Base-by-base conservation (phyloP, 2,113 vertebrate genomes). In the Rhea pennata region DNA sequence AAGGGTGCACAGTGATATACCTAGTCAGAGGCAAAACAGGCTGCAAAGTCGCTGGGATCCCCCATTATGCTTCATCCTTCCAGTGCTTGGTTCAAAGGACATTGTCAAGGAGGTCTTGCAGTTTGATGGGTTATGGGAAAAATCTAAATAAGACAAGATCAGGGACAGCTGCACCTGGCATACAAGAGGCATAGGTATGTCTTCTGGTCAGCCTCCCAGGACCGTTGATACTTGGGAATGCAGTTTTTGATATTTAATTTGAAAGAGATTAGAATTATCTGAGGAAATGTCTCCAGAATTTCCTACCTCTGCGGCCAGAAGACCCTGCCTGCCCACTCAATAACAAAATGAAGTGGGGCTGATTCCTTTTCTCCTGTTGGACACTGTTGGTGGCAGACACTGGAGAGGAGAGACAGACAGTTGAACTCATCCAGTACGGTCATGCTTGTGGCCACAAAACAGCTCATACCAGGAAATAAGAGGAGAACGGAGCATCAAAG, bases 101-200 rank as follows among this genome's bases (percentile, higher is more conserved):
- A 36, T 3, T 6, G 2, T 39, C n/a, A 70, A n/a, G 11, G 4
- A 42, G 36, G 3, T 51, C 22, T 69, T 69, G 3, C 6, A 51
- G 46, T 74, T 40, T 64, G 7, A 7, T 75, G 14, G 2, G 9
- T 56, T 10, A 58, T 24, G 2, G 8, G 44, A 58, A 19, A 51
- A 75, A 56, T 4, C 3, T 58, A 40, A 17, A 56, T 44, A 42
- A 72, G 21, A 48, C 36, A 36, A 36, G 36, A 36, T 36, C 36
- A 36, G 36, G 1, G 11, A 19, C 1, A 2, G 26, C 8, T 87
- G 4, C 2, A 74, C 5, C 9, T 46, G 20, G 13, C 27, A 48
- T 6, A 13, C 12, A 8, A 13, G 46, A 44, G 5, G 2, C 14
- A 40, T 3, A 11, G 12, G 4, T 29, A 8, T 44, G 17, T 8